Base-by-base conservation (phyloP, 2,888 invertebrate genomes). In the Tubiluchus corallicola region DNA sequence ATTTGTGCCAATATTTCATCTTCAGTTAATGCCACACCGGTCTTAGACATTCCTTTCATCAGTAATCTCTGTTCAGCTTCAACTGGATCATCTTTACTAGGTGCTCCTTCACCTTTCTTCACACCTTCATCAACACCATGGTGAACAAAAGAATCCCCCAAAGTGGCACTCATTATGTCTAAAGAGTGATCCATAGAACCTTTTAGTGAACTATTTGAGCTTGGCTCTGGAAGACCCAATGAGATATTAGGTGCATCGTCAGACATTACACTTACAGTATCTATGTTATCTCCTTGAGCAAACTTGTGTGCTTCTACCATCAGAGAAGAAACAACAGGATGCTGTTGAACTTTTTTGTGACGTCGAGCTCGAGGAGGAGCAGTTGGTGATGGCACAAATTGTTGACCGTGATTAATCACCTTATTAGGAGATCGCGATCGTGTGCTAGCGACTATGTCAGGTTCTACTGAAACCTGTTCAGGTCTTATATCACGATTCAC, bases 391-490 rank as follows among this genome's bases (percentile, higher is more conserved):
- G 45, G 64, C 60, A n/a, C n/a, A n/a, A n/a, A n/a, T n/a, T n/a
- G n/a, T n/a, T n/a, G n/a, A n/a, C n/a, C n/a, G n/a, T n/a, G n/a
- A n/a, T n/a, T n/a, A n/a, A 62, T 65, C 67, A 15, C 66, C 64
- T 51, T 65, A 63, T 53, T 52, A 21, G 57, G 55, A 41, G 50
- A 38, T 16, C 44, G 19, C 3, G 47, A 52, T 50, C 87, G 88
- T 50, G 87, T 83, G 67, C 87, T 88, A 47, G 84, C 83, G 54
- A 88, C 84, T 57, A 88, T 83, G 67, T 90, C 88, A 2, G 88
- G 88, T 65, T 87, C 87, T 59, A 50, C 47, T 16, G n/a, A 5
- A 29, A 9, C 29, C 5, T 5, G 5, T 29, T n/a, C 5, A 29
- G 29, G n/a, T n/a, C n/a, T n/a, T n/a, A n/a, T n/a, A n/a, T n/a